Evolutionary conservation across 2,888 invertebrate genomes (phyloP).

Genomic region (Acholoe squamosa): DNA sequence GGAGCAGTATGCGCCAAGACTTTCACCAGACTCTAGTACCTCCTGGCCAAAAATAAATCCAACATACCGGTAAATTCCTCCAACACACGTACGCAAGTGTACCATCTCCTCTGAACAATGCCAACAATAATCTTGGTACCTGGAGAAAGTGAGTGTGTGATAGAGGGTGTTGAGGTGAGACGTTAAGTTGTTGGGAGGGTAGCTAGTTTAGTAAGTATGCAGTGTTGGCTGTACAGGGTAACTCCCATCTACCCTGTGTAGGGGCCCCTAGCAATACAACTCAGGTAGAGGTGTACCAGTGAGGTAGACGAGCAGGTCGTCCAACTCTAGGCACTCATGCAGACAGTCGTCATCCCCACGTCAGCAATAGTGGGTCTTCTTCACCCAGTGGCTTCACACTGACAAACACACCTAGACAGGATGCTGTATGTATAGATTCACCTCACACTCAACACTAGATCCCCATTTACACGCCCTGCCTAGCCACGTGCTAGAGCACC

Average conservation of each 20-base stretch:
- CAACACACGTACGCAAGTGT: background rate
- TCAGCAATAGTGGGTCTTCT: background rate
- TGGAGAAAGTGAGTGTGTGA: background rate
- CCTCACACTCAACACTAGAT: background rate
- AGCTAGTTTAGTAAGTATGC: background rate
- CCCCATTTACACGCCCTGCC: background rate
- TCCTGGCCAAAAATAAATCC: background rate
- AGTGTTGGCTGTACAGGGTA: background rate
- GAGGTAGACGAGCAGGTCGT: conserved; percentile 10
- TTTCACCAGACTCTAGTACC: background rate
- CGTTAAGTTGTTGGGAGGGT: background rate
- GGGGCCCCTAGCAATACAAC: background rate
- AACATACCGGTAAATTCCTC: background rate
- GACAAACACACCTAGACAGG: background rate
- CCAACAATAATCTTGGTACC: background rate
- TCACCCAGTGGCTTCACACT: background rate
- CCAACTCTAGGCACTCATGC: conserved; percentile 13
- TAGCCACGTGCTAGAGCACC: background rate
- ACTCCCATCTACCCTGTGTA: background rate
- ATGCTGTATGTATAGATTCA: conserved; percentile 25
- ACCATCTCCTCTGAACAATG: background rate
- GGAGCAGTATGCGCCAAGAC: background rate
- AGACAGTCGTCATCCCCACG: background rate
- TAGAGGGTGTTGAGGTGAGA: background rate
- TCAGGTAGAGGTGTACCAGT: conserved; percentile 5